A percentile compares a stretch with the other conserved stretches of the same genome.
These are phyloP conservation scores for Lutjanus erythropterus DNA, from an alignment of 2,113 vertebrate species.

Conservation along the genomic window DNA sequence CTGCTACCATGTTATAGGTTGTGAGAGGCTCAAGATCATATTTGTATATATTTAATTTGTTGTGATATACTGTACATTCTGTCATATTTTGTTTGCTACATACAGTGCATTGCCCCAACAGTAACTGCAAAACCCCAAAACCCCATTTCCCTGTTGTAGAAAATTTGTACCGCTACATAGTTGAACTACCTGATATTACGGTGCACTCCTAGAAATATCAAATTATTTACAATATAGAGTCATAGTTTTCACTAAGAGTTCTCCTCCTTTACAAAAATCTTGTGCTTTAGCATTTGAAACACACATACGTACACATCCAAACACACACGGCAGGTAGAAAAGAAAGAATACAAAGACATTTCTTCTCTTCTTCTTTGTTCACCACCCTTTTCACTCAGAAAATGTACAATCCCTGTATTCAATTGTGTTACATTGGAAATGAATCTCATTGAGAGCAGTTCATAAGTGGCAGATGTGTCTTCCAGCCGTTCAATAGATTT, in stretches of 20 bases:
- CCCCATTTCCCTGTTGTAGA: constrained; percentile 50
- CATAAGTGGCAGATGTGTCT: constrained; percentile 41
- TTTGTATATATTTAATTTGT: constrained; percentile 35
- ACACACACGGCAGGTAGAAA: constrained; percentile 68
- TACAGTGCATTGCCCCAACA: constrained; percentile 72
- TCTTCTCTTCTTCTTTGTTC: constrained; percentile 38
- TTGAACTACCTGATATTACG: constrained; percentile 78
- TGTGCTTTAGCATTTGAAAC: constrained; percentile 79
- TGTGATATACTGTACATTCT: constrained; percentile 71
- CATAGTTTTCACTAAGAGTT: constrained; percentile 24
- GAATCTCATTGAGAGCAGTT: constrained; percentile 56
- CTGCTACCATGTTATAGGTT: constrained; percentile 61
- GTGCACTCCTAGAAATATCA: constrained; percentile 63
- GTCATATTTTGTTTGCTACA: constrained; percentile 80
- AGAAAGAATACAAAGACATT: constrained; percentile 44
- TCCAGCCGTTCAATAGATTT: constrained; percentile 35
- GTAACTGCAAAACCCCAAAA: constrained; percentile 50
- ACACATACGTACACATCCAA: constrained; percentile 27
- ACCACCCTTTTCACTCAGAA: constrained; percentile 38
- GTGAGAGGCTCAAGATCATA: constrained; percentile 39
- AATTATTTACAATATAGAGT: constrained; percentile 72
- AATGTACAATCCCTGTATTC: constrained; percentile 67
- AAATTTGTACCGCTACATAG: constrained; percentile 80
- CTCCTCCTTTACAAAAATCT: constrained; percentile 65
- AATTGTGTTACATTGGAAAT: constrained; percentile 38